Conservation (phyloP, 2,888 invertebrate genomes). For the Lysandra coridon region DNA sequence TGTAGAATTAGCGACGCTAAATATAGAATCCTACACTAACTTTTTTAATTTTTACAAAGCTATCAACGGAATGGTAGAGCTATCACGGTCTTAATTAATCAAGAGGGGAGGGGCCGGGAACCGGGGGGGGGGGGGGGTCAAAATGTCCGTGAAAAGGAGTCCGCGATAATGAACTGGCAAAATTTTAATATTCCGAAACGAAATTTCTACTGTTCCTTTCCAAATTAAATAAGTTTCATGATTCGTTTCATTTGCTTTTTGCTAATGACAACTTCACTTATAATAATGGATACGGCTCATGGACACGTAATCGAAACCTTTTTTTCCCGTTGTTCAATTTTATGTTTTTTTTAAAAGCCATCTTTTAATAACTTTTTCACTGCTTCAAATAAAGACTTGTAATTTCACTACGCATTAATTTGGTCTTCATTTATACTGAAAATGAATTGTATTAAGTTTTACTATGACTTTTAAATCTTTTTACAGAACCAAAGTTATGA, state of each 20-base stretch:
- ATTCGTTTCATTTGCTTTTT: slow-evolving; percentile 35
- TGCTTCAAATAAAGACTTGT: background rate
- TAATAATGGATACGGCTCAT: slow-evolving; percentile 11
- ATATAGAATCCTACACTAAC: slow-evolving; percentile 18
- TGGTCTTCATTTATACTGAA: background rate
- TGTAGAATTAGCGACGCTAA: slow-evolving; percentile 26
- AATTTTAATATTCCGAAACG: slow-evolving; percentile 42
- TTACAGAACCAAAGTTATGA: too few relatives aligned
- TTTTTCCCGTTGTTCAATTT: background rate
- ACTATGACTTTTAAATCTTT: background rate
- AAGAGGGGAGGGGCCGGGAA: slow-evolving; percentile 29
- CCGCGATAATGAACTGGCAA: slow-evolving; percentile 41
- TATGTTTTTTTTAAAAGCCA: background rate
- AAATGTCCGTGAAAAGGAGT: slow-evolving; percentile 30
- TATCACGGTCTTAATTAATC: slow-evolving; percentile 39
- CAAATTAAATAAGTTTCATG: slow-evolving; percentile 39
- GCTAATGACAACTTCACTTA: slow-evolving; percentile 25
- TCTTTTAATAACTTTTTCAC: background rate
- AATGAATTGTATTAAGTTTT: background rate
- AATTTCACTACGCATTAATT: background rate
- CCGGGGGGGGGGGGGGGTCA: slow-evolving; percentile 27
- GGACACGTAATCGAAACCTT: slow-evolving; percentile 29
- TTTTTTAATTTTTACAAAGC: slow-evolving; percentile 35
- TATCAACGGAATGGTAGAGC: slow-evolving; percentile 33
- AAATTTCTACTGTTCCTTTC: slow-evolving; percentile 38